Evolutionary conservation across 2,113 vertebrate genomes (phyloP), one percentile per base, ranked within the genome.

Genomic region (Rhombomys opimus): DNA sequence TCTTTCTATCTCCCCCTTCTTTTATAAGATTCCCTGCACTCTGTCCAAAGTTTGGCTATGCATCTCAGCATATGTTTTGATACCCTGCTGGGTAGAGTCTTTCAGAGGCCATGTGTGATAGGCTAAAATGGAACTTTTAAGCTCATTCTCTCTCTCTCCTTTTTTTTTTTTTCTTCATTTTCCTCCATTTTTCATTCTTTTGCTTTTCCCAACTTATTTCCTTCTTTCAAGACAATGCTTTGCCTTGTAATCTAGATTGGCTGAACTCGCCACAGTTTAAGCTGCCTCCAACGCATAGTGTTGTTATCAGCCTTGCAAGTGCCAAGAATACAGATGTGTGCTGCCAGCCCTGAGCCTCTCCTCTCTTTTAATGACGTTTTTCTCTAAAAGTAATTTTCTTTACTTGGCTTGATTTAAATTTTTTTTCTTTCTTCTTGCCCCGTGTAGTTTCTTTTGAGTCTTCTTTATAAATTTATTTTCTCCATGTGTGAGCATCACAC

Each of bases 391-490:
- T 50, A 4, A 77, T 77, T 50, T 76, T 77, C 22, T 77, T 77
- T 23, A 50, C 12, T 77, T 77, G 41, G 25, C 41, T 57, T 46
- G 5, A 46, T 46, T 46, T 46, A 46, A 46, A 46, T 46, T 46
- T 76, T 35, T 41, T 41, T 41, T 35, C 75, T 77, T 77, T 27
- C 75, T 46, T 41, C 75, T 50, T 77, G 7, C n/a, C 18, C 3
- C 41, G 27, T 41, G 75, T 77, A 13, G 23, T 50, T 77, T 50
- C 22, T 77, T 46, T 9, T 50, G 41, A 50, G 61, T 92, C 50
- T 11, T 86, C 30, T 87, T n/a, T 94, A 72, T 54, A 87, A 52
- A 52, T 92, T 72, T 93, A 30, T 78, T 23, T 12, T 93, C 38
- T 70, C n/a, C n/a, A 67, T 67, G 70, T 73, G 17, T 12, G 14